Base-by-base conservation (phyloP, 1,140 invertebrate genomes). In the Calosoma granatense region DNA sequence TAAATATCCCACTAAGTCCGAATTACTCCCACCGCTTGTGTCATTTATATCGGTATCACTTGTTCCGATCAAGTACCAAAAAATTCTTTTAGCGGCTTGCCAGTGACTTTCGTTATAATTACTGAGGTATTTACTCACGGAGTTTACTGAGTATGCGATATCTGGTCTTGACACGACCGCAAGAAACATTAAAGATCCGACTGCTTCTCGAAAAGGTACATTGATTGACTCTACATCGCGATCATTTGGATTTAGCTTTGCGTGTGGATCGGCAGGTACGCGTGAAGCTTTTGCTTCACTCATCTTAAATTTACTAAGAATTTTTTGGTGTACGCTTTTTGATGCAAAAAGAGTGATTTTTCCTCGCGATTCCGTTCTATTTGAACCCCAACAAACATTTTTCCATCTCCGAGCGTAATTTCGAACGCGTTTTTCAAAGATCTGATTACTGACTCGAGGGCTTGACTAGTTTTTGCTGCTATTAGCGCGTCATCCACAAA, bases 41-140 rank as follows among this genome's bases (percentile, higher is more conserved):
- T 63, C 59, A 21, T 39, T 39, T 21, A 66, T 66, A 56, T 64
- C 65, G n/a, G 61, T 47, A 53, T 72, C 53, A 6, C 39, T 60
- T 23, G 71, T 75, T 22, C 67, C 70, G 57, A 71, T 73, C 6
- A 80, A 53, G 57, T 76, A 75, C 20, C 65, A 41, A 2, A 74
- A 56, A 2, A 76, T 67, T 41, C 62, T 59, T 59, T 74, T 70
- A 2, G 65, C 68, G 36, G 62, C 63, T 30, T 12, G 53, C 67
- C 67, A 69, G 61, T 75, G 67, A 1, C 47, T n/a, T 51, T 53
- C 20, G 11, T 43, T 55, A 12, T 56, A 67, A 36, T 62, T 59
- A 11, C 60, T 6, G 63, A 65, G 60, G 66, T n/a, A 72, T 54
- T 58, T 62, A 57, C 58, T 63, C 39, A 67, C 52, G 19, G 58